A percentile compares a stretch with the other conserved stretches of the same genome.
These are phyloP conservation scores for Drosophila longiperda DNA, from an alignment of 2,888 invertebrate genomes.

Conservation along the genomic window DNA sequence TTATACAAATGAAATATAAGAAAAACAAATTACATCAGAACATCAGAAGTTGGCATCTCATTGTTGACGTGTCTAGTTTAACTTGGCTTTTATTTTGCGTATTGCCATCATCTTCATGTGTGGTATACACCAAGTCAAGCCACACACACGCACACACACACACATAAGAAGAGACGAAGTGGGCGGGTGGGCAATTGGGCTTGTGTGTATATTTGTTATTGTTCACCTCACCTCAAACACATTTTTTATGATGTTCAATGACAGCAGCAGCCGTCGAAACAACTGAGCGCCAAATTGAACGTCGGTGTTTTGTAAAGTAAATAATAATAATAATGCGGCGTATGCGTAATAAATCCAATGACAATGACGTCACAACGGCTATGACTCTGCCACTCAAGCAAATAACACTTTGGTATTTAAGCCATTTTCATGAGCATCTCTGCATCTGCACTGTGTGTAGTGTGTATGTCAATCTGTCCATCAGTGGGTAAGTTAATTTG, in stretches of 20 bases:
- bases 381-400: conserved; percentile 38
- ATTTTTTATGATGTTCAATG: conserved; percentile 77
- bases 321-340: no score
- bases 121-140: conserved; percentile 21
- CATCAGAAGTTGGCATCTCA: conserved; percentile 31
- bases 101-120: conserved; percentile 56
- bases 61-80: conserved; percentile 27
- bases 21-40: conserved; percentile 5
- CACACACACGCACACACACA: conserved; percentile 7
- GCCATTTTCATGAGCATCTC: conserved; percentile 44
- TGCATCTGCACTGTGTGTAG: not conserved
- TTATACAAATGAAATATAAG: conserved; percentile 3
- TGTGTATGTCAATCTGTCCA: conserved; percentile 15
- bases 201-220: conserved; percentile 75
- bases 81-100: conserved; percentile 20
- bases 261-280: conserved; percentile 40
- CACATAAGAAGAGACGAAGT: not conserved
- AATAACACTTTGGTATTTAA: conserved; percentile 64
- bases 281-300: conserved; percentile 48
- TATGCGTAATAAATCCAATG: conserved; percentile 68
- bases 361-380: conserved; percentile 56
- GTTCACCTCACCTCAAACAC: conserved; percentile 79
- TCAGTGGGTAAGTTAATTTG: conserved; percentile 56
- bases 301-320: conserved; percentile 47
- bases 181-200: conserved; percentile 1